Evolutionary conservation across 37 sponge, comb jelly and placozoan genomes (phyloP).

Genomic region (Tethya wilhelma): DNA sequence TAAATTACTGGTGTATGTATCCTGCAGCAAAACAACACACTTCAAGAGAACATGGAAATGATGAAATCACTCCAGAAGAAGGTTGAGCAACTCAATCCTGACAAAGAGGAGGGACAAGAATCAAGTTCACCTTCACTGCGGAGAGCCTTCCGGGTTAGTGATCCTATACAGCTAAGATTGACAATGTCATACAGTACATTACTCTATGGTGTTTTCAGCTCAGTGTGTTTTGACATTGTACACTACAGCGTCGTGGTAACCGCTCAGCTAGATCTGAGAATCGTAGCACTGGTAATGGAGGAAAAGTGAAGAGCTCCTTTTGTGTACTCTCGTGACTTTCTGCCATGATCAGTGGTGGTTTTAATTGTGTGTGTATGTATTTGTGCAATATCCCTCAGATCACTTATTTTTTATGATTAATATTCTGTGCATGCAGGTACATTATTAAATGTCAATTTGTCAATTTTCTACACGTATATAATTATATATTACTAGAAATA

Average conservation of each 20-base stretch:
- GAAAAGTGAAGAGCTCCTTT: constrained; percentile 4
- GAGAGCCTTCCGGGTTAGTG: not conserved
- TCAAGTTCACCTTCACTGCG: not conserved
- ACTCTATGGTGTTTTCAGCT: not conserved
- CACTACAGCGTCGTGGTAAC: not conserved
- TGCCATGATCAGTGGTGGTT: too few relatives aligned
- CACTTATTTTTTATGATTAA: too few relatives aligned
- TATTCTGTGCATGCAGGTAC: too few relatives aligned
- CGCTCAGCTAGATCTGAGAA: not conserved
- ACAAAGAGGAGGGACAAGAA: too few relatives aligned
- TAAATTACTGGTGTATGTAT: too few relatives aligned
- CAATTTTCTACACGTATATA: too few relatives aligned
- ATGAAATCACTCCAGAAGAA: constrained; percentile 15
- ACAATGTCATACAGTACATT: not conserved
- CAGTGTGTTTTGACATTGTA: not conserved
- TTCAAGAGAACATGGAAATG: constrained; percentile 5
- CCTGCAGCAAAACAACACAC: constrained; percentile 14
- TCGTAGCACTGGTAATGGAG: not conserved
- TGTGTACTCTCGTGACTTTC: constrained; percentile 1
- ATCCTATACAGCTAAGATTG: not conserved
- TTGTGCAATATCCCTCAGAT: too few relatives aligned
- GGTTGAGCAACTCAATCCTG: constrained; percentile 11
- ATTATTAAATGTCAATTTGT: too few relatives aligned
- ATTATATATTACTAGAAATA: too few relatives aligned
- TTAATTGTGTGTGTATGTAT: too few relatives aligned